A percentile compares a stretch with the other conserved stretches of the same genome.
These are phyloP conservation scores for Sialis fuliginosa DNA, from an alignment of 2,888 invertebrate species.

Conservation along the genomic window DNA sequence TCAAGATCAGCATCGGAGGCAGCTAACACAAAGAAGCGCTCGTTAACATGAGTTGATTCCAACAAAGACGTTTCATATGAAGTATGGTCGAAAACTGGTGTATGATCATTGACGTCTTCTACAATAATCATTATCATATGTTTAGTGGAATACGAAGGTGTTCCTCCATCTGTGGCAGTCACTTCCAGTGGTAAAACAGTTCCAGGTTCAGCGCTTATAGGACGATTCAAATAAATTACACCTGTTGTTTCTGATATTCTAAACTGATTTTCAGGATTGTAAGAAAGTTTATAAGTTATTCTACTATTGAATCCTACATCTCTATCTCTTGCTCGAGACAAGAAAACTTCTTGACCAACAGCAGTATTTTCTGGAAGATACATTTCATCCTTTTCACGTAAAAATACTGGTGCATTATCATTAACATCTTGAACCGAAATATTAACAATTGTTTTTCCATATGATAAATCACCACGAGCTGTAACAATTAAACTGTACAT, in stretches of 20 bases:
- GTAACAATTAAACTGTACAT: constrained; percentile 64
- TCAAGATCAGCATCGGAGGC: constrained; percentile 82
- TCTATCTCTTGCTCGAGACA: constrained; percentile 70
- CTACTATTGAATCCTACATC: constrained; percentile 82
- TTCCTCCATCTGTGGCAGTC: constrained; percentile 71
- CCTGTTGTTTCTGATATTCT: constrained; percentile 73
- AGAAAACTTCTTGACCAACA: constrained; percentile 81
- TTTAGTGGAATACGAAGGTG: constrained; percentile 53
- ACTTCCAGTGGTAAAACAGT: constrained; percentile 56
- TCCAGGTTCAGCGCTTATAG: constrained; percentile 57
- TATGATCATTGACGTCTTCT: constrained; percentile 88
- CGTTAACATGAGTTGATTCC: constrained; percentile 83
- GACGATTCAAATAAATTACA: constrained; percentile 71
- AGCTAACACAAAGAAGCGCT: constrained; percentile 73
- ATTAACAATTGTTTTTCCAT: constrained; percentile 62
- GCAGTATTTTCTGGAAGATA: constrained; percentile 75
- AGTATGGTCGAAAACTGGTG: constrained; percentile 81
- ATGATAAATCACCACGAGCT: constrained; percentile 57
- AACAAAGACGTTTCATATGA: constrained; percentile 82
- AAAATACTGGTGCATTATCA: constrained; percentile 77
- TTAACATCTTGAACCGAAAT: constrained; percentile 74
- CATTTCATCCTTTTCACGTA: constrained; percentile 62
- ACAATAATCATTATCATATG: constrained; percentile 54
- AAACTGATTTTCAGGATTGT: constrained; percentile 67
- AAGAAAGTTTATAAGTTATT: constrained; percentile 62